Evolutionary conservation across 2,797 vertebrate species (phyloP), one percentile per base, ranked within the genome.

Genomic region (Champsocephalus esox): DNA sequence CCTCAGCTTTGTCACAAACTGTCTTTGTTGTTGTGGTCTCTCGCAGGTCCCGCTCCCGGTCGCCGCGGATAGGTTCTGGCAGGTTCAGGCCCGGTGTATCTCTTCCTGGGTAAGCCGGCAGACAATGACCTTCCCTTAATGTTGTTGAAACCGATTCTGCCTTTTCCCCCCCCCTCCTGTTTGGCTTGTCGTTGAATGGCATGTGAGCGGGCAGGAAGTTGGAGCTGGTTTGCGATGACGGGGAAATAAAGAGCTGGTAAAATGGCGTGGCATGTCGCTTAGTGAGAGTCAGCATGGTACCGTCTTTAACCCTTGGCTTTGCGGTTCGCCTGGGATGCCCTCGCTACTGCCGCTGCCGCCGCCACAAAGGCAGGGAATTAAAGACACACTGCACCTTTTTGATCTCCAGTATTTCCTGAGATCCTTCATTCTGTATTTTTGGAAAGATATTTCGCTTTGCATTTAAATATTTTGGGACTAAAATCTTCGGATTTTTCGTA

Each of bases 1-100:
- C 96, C 96, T 97, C 96, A 96, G 96, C 95, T 97, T 97, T 97
- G 97, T 98, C 97, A 97, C 95, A 96, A 96, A 95, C 95, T 95
- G 92, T 96, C 96, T 96, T 96, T 96, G 95, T 96, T 97, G 93
- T 93, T 96, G 93, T 95, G 93, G 91, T 92, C 75, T 92, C 83
- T 93, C 75, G 94, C 94, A 96, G 95, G 92, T 97, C 92, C 92
- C 75, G 90, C 90, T 91, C 85, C 81, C 93, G 95, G 94, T 95
- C 93, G 80, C 81, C 84, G 90, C 92, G 94, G 96, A 95, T 95
- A 94, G 92, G 93, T 95, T 95, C 88, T 94, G 94, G 95, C 95
- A 94, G 93, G 92, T 93, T 93, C 91, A 91, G 91, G 89, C 89
- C 92, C 93, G 90, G 84, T 77, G 82, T 85, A 79, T 90, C 91